Evolutionary conservation across 2,888 invertebrate species (phyloP).

Genomic region (Euproctis similis): DNA sequence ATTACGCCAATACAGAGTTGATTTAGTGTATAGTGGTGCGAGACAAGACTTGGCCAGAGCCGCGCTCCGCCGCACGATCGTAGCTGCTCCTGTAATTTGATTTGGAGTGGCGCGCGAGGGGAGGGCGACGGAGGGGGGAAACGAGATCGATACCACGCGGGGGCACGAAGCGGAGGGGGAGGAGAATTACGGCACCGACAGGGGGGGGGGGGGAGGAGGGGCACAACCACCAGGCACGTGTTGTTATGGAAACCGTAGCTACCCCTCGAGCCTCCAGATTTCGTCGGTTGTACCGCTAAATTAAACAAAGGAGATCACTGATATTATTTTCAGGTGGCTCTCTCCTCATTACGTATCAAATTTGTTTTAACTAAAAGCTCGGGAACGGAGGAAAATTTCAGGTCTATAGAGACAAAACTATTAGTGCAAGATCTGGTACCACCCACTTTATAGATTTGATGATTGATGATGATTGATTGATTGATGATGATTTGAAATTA

Average conservation of each 20-base stretch:
- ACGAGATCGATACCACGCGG: slow-evolving; percentile 29
- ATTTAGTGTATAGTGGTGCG: slow-evolving; percentile 40
- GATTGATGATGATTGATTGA: no score
- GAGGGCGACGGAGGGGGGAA: slow-evolving; percentile 30
- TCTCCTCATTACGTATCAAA: no score
- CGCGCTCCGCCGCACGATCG: slow-evolving; percentile 30
- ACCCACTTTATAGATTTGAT: no score
- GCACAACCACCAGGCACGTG: slow-evolving; percentile 54
- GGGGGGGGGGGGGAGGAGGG: no score
- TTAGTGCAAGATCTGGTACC: no score
- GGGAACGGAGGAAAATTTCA: no score
- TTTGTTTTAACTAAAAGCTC: no score
- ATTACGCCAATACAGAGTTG: slow-evolving; percentile 69
- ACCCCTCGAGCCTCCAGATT: slow-evolving; percentile 70
- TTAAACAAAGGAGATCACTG: slow-evolving; percentile 67
- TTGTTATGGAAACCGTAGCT: slow-evolving; percentile 72
- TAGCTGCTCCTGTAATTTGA: slow-evolving; percentile 67
- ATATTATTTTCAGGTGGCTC: slow-evolving; percentile 49
- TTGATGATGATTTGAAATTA: no score
- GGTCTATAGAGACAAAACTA: no score
- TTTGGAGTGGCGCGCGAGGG: slow-evolving; percentile 62
- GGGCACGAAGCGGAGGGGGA: slow-evolving; percentile 35
- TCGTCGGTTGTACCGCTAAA: slow-evolving; percentile 66
- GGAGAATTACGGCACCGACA: slow-evolving; percentile 35
- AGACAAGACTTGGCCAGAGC: slow-evolving; percentile 11